Base-by-base conservation (phyloP, 2,888 invertebrate genomes). In the Rotaria magnacalcarata region DNA sequence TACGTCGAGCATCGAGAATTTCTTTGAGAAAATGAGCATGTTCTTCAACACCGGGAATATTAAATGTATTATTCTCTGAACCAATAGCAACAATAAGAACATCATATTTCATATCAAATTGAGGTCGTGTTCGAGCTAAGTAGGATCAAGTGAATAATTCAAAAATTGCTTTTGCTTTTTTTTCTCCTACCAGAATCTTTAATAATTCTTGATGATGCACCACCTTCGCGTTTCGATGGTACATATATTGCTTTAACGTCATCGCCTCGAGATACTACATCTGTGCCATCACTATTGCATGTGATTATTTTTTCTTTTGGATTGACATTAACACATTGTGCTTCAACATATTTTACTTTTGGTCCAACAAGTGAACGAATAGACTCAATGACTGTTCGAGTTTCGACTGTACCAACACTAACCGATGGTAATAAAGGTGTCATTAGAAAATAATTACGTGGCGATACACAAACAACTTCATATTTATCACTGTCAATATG, bases 11-110 rank as follows among this genome's bases (percentile, higher is more conserved):
- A 89, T 91, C 90, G 10, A 88, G 88, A 16, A 91, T 88, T 89
- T 91, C 91, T 91, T 80, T 80, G 21, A 92, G 88, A 87, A 91
- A 92, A 88, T 89, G 90, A 2, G 91, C 91, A 89, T 91, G 88
- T 87, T 91, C 90, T 34, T 88, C 87, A 7, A 91, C 92, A 11
- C 92, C 92, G 14, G 91, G 91, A 8, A 91, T 90, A 75, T 89
- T 89, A 88, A 91, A 92, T 80, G 80, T 80, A 47, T 80, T 80
- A 43, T 80, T 80, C n/a, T 80, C 80, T 47, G 80, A 47, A 47
- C 92, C 92, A 8, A 92, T 91, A 58, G 91, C 91, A 85, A 92
- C 90, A 50, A 92, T 90, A 16, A 92, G 89, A 85, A 90, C 90
- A 88, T 92, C 91, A 87, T 90, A 92, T 2, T 87, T 75, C 41